Evolutionary conservation across 2,888 invertebrate species (phyloP).

Genomic region (Zonitis immaculata): DNA sequence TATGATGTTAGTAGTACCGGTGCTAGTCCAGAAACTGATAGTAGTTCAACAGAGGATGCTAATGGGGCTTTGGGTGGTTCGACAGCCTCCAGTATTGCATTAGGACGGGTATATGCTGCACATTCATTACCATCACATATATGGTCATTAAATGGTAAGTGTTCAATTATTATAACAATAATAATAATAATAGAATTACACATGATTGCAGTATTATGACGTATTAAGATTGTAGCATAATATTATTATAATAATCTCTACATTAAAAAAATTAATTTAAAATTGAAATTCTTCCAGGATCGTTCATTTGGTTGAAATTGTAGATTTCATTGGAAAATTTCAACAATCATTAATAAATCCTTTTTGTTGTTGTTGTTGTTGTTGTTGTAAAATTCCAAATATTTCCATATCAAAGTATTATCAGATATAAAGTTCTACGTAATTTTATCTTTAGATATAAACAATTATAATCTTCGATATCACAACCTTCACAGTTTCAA

Average conservation of each 20-base stretch:
- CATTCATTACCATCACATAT: conserved; percentile 88
- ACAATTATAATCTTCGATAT: too few species aligned
- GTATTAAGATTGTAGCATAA: background rate
- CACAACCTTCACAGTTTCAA: too few species aligned
- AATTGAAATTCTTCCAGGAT: background rate
- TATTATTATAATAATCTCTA: too few species aligned
- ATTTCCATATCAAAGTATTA: too few species aligned
- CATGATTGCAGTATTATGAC: background rate
- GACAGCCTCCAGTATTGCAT: conserved; percentile 53
- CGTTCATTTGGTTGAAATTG: background rate
- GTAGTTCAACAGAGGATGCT: conserved; percentile 65
- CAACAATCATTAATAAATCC: too few species aligned
- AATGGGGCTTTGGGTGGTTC: conserved; percentile 45
- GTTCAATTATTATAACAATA: too few species aligned
- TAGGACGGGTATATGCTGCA: conserved; percentile 79
- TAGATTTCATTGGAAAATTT: too few species aligned
- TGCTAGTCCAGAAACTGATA: conserved; percentile 64
- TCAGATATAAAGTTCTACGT: too few species aligned
- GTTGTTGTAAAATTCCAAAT: too few species aligned
- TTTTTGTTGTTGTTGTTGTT: background rate
- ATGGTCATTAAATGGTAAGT: conserved; percentile 86
- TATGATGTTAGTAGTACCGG: conserved; percentile 61
- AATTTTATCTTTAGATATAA: too few species aligned
- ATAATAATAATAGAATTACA: background rate
- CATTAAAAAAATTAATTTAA: too few species aligned